These are phyloP conservation scores for Sebastes variabilis DNA, from an alignment of 2,797 vertebrate species.

Conservation along the genomic window DNA sequence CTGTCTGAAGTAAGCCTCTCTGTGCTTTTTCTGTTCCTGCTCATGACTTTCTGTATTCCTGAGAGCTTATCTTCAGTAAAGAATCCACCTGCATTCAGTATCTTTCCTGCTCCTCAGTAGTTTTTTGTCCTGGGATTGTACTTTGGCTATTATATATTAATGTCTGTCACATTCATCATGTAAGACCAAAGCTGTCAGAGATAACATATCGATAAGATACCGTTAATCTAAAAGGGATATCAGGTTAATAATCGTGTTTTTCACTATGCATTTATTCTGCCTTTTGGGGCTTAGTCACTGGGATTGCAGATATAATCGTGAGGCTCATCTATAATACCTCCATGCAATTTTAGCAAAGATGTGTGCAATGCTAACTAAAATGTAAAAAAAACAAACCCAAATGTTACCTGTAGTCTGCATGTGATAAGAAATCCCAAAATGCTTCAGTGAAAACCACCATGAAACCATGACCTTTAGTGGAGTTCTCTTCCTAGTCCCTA, in stretches of 20 bases:
- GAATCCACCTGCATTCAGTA: neutral
- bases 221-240: neutral
- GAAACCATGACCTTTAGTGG: neutral
- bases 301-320: neutral
- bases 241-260: neutral
- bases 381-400: neutral
- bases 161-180: neutral
- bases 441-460: neutral
- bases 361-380: neutral
- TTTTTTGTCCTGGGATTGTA: neutral
- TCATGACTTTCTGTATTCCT: constrained; percentile 12
- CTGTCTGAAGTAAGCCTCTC: constrained; percentile 5
- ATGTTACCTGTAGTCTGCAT: neutral
- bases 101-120: neutral
- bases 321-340: neutral
- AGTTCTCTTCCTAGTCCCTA: neutral
- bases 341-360: neutral
- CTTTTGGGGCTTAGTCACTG: neutral
- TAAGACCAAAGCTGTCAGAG: neutral
- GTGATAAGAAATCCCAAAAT: neutral
- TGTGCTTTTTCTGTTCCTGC: constrained; percentile 8
- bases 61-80: constrained; percentile 24
- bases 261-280: neutral
- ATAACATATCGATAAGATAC: neutral
- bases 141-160: neutral